Percentiles rank a stretch among this genome's conserved stretches.
phyloP scores from a whole-genome alignment of 2,888 invertebrate species.

The Physocephala rufipes region DNA sequence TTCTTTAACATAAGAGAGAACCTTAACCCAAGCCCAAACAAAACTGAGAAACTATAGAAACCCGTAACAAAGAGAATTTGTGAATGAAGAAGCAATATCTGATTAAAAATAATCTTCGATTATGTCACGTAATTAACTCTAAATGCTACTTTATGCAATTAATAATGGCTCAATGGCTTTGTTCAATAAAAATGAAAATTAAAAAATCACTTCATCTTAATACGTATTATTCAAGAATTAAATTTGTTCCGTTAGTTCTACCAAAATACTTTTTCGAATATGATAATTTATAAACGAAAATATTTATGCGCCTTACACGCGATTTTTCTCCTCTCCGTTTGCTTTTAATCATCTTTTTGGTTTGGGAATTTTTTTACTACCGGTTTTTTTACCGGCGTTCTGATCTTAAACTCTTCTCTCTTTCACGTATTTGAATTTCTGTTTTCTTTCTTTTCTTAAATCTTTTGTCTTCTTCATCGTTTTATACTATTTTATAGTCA shows the following conservation, averaged over 20 bases:
- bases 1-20: too few relatives aligned
- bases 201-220: background rate
- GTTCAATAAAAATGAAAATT: background rate
- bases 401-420: too few relatives aligned
- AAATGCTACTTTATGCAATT: constrained; percentile 24
- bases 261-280: too few relatives aligned
- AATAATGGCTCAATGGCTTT: background rate
- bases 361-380: background rate
- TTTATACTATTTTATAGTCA: background rate
- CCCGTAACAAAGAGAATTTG: background rate
- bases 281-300: constrained; percentile 30
- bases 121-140: constrained; percentile 10
- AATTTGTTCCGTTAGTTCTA: too few relatives aligned
- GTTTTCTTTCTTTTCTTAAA: too few relatives aligned
- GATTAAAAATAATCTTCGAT: constrained; percentile 4
- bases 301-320: constrained; percentile 31
- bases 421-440: too few relatives aligned
- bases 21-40: too few relatives aligned
- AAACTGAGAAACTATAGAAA: too few relatives aligned
- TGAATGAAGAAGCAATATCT: too few relatives aligned
- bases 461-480: background rate
- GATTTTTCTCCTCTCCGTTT: background rate
- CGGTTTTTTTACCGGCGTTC: too few relatives aligned
- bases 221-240: constrained; percentile 11
- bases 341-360: background rate